phyloP scores from a whole-genome alignment of 2,888 invertebrate genomes.

The Eledone cirrhosa region DNA sequence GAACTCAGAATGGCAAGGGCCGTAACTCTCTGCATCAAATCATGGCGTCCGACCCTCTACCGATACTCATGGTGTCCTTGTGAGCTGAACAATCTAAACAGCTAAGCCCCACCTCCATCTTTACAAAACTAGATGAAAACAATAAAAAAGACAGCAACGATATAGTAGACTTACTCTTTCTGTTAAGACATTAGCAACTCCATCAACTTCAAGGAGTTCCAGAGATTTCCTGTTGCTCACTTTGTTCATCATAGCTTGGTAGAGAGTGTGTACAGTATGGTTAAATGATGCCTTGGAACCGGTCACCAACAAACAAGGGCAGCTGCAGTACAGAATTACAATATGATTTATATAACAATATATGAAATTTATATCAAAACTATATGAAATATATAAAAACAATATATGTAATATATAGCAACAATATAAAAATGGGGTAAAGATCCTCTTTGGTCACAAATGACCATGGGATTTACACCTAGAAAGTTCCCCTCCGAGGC shows the following conservation, averaged over 20 bases:
- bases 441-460: no score
- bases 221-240: conserved; percentile 78
- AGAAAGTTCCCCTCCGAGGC: no score
- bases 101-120: no score
- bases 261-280: conserved; percentile 75
- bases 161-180: conserved; percentile 68
- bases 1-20: no score
- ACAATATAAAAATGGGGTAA: background rate
- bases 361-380: background rate
- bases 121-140: no score
- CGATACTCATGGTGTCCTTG: no score
- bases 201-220: conserved; percentile 84
- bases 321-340: conserved; percentile 42
- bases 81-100: no score
- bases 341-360: background rate
- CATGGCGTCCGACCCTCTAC: no score
- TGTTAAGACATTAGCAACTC: conserved; percentile 85
- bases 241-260: conserved; percentile 54
- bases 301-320: conserved; percentile 76
- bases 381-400: background rate
- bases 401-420: background rate
- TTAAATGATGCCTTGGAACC: conserved; percentile 73
- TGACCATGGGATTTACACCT: no score
- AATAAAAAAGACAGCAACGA: no score
- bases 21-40: no score